Evolutionary conservation across 2,888 invertebrate genomes (phyloP).

Genomic region (Unio pictorum): DNA sequence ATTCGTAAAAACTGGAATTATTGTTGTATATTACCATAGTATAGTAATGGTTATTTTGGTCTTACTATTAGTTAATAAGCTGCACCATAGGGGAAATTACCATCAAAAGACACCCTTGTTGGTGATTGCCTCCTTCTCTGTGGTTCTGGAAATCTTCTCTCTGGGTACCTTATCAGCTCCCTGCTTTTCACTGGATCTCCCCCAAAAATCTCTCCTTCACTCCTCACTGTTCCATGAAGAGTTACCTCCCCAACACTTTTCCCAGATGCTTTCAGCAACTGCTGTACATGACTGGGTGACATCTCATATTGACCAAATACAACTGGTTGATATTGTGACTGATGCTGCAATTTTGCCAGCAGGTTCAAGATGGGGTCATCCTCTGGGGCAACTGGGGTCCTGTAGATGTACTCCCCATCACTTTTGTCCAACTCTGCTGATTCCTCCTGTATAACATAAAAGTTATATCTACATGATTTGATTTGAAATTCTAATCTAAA

Average conservation of each 20-base stretch:
- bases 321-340: slow-evolving; percentile 21
- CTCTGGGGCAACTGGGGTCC: slow-evolving; percentile 47
- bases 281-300: slow-evolving; percentile 26
- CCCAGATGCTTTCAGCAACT: slow-evolving; percentile 34
- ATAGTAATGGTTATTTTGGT: too few species aligned
- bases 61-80: too few species aligned
- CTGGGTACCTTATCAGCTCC: background rate
- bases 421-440: slow-evolving; percentile 49
- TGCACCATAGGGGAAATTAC: slow-evolving; percentile 1
- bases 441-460: slow-evolving; percentile 29
- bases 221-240: slow-evolving; percentile 18
- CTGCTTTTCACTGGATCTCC: slow-evolving; percentile 8
- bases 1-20: too few species aligned
- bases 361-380: slow-evolving; percentile 56
- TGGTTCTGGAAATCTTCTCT: slow-evolving; percentile 11
- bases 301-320: slow-evolving; percentile 38
- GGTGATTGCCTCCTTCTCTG: slow-evolving; percentile 20
- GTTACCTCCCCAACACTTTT: slow-evolving; percentile 29
- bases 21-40: too few species aligned
- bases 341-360: slow-evolving; percentile 46
- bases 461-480: background rate
- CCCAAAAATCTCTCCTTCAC: slow-evolving; percentile 38
- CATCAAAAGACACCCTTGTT: slow-evolving; percentile 39
- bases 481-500: background rate
- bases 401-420: slow-evolving; percentile 60